Evolutionary conservation across 92 coral and sea anemone genomes (phyloP).

Genomic region (Palythoa caribaeorum): DNA sequence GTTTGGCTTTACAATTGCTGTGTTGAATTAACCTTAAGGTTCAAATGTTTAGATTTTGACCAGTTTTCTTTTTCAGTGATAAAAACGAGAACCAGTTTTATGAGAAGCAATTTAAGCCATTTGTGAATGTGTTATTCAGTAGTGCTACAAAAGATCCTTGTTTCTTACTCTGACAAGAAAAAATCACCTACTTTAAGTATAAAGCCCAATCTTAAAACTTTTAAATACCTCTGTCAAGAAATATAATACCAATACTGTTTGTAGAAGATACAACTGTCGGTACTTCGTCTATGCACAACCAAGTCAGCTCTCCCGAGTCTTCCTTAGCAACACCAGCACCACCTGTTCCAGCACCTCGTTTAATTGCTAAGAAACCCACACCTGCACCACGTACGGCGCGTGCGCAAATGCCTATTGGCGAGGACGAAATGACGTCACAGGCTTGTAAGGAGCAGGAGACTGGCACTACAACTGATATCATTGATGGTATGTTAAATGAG

Average conservation of each 20-base stretch:
- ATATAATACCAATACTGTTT: conserved; percentile 13
- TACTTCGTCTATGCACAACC: conserved; percentile 12
- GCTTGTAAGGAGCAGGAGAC: conserved; percentile 17
- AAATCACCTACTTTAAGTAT: too few species aligned
- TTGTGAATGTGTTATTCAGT: neutral
- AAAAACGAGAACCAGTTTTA: neutral
- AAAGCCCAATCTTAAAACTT: neutral
- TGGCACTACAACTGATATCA: conserved; percentile 30
- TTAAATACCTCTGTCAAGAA: neutral
- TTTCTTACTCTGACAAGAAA: neutral
- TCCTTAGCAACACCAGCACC: conserved; percentile 34
- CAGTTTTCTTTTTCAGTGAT: neutral
- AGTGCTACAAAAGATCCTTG: neutral
- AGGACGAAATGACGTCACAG: neutral
- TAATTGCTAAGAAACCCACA: conserved; percentile 10
- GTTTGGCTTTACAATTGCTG: neutral
- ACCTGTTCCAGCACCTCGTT: conserved; percentile 34
- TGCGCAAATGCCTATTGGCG: neutral
- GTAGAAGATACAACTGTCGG: conserved; percentile 27
- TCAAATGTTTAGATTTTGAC: neutral
- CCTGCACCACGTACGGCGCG: conserved; percentile 37
- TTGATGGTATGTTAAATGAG: conserved; percentile 34
- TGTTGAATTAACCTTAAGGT: neutral
- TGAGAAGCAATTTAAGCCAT: neutral
- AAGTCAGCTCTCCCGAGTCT: conserved; percentile 4